phyloP scores from a whole-genome alignment of 2,113 vertebrate species.

The Raja brachyura region DNA sequence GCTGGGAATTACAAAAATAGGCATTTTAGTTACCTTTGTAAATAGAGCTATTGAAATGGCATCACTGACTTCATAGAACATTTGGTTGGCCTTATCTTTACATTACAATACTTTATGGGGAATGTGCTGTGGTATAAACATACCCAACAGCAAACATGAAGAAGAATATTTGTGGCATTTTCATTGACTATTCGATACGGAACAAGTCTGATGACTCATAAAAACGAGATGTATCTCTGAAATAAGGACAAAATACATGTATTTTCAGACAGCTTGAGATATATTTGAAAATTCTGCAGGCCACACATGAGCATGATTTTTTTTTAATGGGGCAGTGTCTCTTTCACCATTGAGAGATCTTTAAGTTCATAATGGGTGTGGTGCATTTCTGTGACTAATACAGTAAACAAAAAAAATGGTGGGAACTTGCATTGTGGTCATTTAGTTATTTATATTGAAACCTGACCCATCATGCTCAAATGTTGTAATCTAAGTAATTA shows the following conservation, averaged over 20 bases:
- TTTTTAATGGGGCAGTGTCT: not conserved
- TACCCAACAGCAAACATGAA: not conserved
- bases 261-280: not conserved
- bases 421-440: not conserved
- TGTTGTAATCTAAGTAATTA: not conserved
- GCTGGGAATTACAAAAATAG: not conserved
- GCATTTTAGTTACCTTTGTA: not conserved
- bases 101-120: not conserved
- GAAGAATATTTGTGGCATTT: not conserved
- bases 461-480: not conserved
- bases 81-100: not conserved
- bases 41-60: not conserved
- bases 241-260: not conserved
- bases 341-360: not conserved
- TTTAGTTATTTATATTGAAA: slow-evolving; percentile 18
- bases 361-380: no score
- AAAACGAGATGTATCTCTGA: not conserved
- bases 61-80: not conserved
- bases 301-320: not conserved
- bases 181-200: not conserved
- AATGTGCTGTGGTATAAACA: not conserved
- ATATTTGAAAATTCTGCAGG: not conserved
- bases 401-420: no score
- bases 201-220: not conserved
- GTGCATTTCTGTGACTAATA: not conserved